Evolutionary conservation across 2,888 invertebrate species (phyloP), one percentile per base, ranked within the genome.

Genomic region (Sericinus montela): DNA sequence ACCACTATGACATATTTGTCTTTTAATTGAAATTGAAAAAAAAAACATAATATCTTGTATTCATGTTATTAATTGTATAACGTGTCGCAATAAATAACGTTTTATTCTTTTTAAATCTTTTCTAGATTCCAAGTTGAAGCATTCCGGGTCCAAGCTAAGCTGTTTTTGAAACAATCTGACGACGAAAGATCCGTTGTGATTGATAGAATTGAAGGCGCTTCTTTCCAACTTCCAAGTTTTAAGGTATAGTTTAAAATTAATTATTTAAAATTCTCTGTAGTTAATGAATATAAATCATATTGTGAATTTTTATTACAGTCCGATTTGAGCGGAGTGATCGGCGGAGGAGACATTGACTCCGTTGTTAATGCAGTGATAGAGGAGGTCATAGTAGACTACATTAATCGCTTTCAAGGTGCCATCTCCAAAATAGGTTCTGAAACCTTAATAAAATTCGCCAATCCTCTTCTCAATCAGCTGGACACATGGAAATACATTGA

Each of bases 341-440:
- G 87, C 9, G 89, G 88, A 9, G 88, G 88, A 0, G 74, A 82
- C 45, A 81, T 89, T 48, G 88, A 89, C 58, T 58, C 54, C 0
- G 74, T 89, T 25, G 78, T 84, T 13, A 88, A 88, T 62, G 72
- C 79, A 0, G 53, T 89, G 3, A 48, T 81, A 1, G 76, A 82
- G 11, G 86, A 89, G 1, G 80, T 89, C 0, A 51, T 85, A 19
- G 43, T 81, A 0, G 78, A 67, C 55, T 87, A 88, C 64, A 58
- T 73, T 8, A 78, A 75, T 61, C 67, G 86, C 1, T 87, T 88
- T 76, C 73, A 72, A 13, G 75, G 75, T 0, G 75, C 68, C 44
- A 76, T 88, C 53, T 56, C 77, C 1, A 35, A 51, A 0, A 1
- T 59, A 2, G 62, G 55, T 1, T 55, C 68, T 0, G 25, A 47